A percentile compares a stretch with the other conserved stretches of the same genome.
Evolutionary conservation across 2,888 invertebrate species (phyloP).

Genomic region (Diarsia brunnea): DNA sequence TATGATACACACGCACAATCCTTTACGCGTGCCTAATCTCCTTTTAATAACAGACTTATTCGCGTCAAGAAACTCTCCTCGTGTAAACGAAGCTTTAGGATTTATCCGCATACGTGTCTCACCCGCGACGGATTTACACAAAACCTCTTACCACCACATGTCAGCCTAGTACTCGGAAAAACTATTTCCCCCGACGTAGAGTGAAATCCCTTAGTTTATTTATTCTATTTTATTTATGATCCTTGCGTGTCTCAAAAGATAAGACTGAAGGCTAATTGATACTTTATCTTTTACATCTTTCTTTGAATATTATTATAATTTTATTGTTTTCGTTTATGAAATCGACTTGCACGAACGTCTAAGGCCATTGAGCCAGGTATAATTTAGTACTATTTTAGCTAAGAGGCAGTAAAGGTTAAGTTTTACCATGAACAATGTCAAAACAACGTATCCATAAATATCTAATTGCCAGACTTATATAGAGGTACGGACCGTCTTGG

Average conservation of each 20-base stretch:
- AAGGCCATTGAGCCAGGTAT: neutral
- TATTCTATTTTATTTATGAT: conserved; percentile 46
- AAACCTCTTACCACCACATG: conserved; percentile 78
- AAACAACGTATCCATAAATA: conserved; percentile 3
- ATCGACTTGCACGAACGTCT: conserved; percentile 44
- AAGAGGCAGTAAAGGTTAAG: neutral
- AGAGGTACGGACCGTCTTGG: neutral
- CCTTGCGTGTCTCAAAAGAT: conserved; percentile 47
- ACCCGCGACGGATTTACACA: conserved; percentile 74
- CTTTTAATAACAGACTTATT: neutral
- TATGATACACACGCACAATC: too few species aligned
- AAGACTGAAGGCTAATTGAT: conserved; percentile 47
- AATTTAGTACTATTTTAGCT: conserved; percentile 14
- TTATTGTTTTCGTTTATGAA: conserved; percentile 38
- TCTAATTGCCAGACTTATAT: conserved; percentile 3
- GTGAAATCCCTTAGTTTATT: conserved; percentile 44
- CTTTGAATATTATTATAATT: conserved; percentile 36
- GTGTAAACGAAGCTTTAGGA: conserved; percentile 40
- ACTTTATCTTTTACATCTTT: conserved; percentile 42
- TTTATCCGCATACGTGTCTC: conserved; percentile 75
- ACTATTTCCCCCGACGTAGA: conserved; percentile 72
- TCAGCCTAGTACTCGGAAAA: conserved; percentile 77
- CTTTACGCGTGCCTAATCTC: neutral
- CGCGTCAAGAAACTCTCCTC: neutral
- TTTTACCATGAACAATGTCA: neutral